Percentiles rank a stretch among this genome's conserved stretches.
These are phyloP conservation scores for Chorisops tibialis DNA, from an alignment of 2,888 invertebrate genomes.

Conservation along the genomic window DNA sequence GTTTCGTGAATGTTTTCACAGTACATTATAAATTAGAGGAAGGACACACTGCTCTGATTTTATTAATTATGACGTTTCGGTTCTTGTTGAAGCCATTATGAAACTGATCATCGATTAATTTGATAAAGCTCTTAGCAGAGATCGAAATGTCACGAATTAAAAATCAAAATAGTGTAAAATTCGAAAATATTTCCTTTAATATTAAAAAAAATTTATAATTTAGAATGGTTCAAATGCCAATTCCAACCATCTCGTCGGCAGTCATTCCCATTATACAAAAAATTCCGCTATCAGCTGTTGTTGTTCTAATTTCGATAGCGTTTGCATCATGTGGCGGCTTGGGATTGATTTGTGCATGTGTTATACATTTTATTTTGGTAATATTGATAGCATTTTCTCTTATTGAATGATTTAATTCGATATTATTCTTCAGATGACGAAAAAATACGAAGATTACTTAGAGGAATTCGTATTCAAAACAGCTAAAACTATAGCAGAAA, in stretches of 20 bases:
- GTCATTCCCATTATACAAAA: conserved; percentile 64
- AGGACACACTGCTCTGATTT: too few relatives aligned
- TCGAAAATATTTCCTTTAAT: too few relatives aligned
- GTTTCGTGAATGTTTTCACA: too few relatives aligned
- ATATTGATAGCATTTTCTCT: conserved; percentile 30
- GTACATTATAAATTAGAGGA: too few relatives aligned
- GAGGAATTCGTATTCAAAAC: conserved; percentile 56
- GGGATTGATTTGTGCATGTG: conserved; percentile 62
- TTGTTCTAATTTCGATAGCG: conserved; percentile 61
- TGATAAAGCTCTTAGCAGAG: too few relatives aligned
- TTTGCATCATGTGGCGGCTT: conserved; percentile 72
- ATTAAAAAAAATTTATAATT: conserved; percentile 41
- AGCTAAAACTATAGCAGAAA: conserved; percentile 46
- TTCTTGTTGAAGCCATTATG: too few relatives aligned
- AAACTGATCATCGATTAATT: too few relatives aligned
- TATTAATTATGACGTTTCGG: too few relatives aligned
- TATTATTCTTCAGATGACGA: conserved; percentile 57
- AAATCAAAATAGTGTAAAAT: too few relatives aligned
- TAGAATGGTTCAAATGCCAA: conserved; percentile 52
- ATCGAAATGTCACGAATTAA: too few relatives aligned
- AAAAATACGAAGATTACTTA: conserved; percentile 65
- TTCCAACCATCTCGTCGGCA: conserved; percentile 45
- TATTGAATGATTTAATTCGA: background rate
- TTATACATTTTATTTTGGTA: conserved; percentile 69
- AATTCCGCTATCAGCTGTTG: conserved; percentile 66